These are phyloP conservation scores for Triops cancriformis DNA, from an alignment of 1,140 invertebrate species.

Conservation along the genomic window DNA sequence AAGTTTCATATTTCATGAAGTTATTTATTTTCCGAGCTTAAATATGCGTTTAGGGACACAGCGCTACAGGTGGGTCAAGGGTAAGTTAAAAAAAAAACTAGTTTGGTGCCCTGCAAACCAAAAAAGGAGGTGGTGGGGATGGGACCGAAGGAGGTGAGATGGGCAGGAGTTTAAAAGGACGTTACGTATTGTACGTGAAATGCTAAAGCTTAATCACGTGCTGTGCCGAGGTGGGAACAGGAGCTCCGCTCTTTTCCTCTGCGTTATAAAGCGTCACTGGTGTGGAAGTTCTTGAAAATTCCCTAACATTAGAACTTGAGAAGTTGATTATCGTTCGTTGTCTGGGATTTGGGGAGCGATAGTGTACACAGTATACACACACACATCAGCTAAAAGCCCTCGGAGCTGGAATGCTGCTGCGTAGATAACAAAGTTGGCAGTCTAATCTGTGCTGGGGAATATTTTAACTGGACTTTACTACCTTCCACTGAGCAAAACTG, in stretches of 20 bases:
- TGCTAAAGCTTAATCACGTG: not conserved
- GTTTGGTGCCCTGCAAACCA: not conserved
- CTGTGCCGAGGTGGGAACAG: not conserved
- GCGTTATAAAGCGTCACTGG: not conserved
- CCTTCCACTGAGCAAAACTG: not conserved
- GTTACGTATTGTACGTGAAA: not conserved
- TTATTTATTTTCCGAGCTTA: not conserved
- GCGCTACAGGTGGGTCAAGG: constrained; percentile 7
- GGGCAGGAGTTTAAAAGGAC: not conserved
- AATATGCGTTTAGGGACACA: not conserved
- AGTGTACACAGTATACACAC: not conserved
- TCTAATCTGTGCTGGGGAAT: not conserved
- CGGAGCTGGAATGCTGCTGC: not conserved
- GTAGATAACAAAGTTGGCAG: constrained; percentile 19
- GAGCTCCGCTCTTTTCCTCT: not conserved
- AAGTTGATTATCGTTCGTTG: constrained; percentile 1
- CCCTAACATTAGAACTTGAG: not conserved
- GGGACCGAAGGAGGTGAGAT: not conserved
- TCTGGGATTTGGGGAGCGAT: not conserved
- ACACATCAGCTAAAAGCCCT: not conserved
- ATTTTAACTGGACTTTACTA: not conserved
- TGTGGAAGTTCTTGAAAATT: not conserved
- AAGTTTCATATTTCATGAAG: too few species aligned
- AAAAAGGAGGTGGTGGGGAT: not conserved
- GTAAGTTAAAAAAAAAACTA: not conserved